phyloP scores from a whole-genome alignment of 2,888 invertebrate genomes.

The Hofmannophila pseudospretella region DNA sequence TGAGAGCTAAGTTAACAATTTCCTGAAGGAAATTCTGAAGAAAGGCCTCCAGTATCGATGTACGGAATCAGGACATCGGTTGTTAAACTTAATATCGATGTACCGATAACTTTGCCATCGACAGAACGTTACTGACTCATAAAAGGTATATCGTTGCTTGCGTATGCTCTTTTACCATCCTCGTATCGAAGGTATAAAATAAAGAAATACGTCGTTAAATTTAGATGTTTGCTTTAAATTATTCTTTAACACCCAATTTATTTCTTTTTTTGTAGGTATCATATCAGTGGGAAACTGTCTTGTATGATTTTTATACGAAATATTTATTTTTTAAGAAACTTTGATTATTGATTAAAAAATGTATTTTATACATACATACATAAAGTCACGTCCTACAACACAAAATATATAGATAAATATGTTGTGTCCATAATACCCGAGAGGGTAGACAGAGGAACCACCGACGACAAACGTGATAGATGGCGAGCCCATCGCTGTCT shows the following conservation, averaged over 20 bases:
- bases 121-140: constrained; percentile 41
- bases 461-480: too few relatives aligned
- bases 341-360: too few relatives aligned
- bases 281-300: too few relatives aligned
- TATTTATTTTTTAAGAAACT: too few relatives aligned
- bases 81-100: constrained; percentile 47
- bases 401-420: too few relatives aligned
- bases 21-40: not conserved
- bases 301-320: too few relatives aligned
- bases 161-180: constrained; percentile 40
- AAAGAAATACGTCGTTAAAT: constrained; percentile 34
- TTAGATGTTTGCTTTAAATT: constrained; percentile 30
- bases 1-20: constrained; percentile 1
- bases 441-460: too few relatives aligned
- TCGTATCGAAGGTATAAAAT: constrained; percentile 44
- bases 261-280: too few relatives aligned
- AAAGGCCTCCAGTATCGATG: constrained; percentile 18
- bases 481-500: too few relatives aligned
- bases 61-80: constrained; percentile 39
- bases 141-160: constrained; percentile 36
- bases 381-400: too few relatives aligned
- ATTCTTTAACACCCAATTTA: constrained; percentile 18
- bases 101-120: constrained; percentile 45
- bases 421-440: too few relatives aligned
- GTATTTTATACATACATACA: too few relatives aligned